phyloP scores from a whole-genome alignment of 2,888 invertebrate genomes.

The Caenorhabditis uteleia region DNA sequence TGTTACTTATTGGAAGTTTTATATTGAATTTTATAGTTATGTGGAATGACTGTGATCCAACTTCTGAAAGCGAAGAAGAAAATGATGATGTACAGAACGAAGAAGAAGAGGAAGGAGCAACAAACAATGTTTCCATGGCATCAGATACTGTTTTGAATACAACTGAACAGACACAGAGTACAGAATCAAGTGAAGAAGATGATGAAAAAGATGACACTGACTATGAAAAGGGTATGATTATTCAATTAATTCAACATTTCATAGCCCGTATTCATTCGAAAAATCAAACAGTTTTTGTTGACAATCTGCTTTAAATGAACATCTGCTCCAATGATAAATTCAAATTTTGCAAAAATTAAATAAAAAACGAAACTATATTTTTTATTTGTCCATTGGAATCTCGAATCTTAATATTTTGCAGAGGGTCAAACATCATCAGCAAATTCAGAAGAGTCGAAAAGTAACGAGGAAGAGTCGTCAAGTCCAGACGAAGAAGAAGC shows the following conservation, averaged over 20 bases:
- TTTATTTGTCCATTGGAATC: too few species aligned
- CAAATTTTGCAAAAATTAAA: too few species aligned
- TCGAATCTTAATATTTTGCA: too few species aligned
- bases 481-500: slow-evolving; percentile 20
- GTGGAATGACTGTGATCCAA: slow-evolving; percentile 44
- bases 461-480: slow-evolving; percentile 21
- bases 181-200: slow-evolving; percentile 15
- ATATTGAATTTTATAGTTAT: slow-evolving; percentile 12
- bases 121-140: too few species aligned
- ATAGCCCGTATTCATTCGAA: too few species aligned
- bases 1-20: not conserved
- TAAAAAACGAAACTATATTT: too few species aligned
- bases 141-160: not conserved
- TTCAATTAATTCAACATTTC: too few species aligned
- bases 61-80: slow-evolving; percentile 36
- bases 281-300: too few species aligned
- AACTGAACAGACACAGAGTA: not conserved
- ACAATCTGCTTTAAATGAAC: too few species aligned
- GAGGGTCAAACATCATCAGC: too few species aligned
- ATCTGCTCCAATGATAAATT: too few species aligned
- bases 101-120: slow-evolving; percentile 1
- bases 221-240: slow-evolving; percentile 8
- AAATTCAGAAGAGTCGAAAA: slow-evolving; percentile 12
- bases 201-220: slow-evolving; percentile 39
- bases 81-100: slow-evolving; percentile 24